Percentiles rank a stretch among this genome's conserved stretches.
Evolutionary conservation across 2,888 invertebrate genomes (phyloP).

Genomic region (Abrostola triplasia): DNA sequence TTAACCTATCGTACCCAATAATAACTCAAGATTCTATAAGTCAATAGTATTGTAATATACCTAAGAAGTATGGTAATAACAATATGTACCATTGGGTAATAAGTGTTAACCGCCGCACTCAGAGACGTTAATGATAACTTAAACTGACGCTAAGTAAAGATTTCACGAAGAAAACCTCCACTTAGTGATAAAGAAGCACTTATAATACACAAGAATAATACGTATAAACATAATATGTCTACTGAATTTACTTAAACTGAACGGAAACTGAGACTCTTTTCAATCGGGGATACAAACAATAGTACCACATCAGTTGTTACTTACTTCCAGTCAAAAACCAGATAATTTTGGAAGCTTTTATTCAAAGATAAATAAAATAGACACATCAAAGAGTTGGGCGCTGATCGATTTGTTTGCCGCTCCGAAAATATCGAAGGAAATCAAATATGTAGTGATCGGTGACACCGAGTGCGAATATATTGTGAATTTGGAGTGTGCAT

Average conservation of each 20-base stretch:
- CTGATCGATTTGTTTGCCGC: slow-evolving; percentile 43
- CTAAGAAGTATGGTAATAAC: no score
- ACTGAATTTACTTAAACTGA: neutral
- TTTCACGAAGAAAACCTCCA: no score
- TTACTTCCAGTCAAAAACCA: slow-evolving; percentile 32
- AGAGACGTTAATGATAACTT: no score
- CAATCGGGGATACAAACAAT: slow-evolving; percentile 17
- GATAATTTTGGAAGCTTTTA: slow-evolving; percentile 31
- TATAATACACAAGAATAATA: no score
- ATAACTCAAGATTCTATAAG: no score
- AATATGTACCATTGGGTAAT: no score
- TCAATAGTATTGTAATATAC: no score
- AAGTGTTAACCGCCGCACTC: no score
- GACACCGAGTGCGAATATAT: slow-evolving; percentile 32
- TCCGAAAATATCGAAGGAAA: slow-evolving; percentile 38
- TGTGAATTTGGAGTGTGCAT: slow-evolving; percentile 9
- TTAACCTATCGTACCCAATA: no score
- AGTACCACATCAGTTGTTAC: slow-evolving; percentile 24
- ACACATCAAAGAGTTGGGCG: slow-evolving; percentile 42
- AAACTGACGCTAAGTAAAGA: no score
- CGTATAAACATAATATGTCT: no score
- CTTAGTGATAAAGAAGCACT: no score
- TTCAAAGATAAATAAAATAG: slow-evolving; percentile 34
- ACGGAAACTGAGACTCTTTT: slow-evolving; percentile 2
- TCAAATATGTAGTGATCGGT: slow-evolving; percentile 46